Conservation (phyloP, 2,888 invertebrate species). For the Drosophila rellima region DNA sequence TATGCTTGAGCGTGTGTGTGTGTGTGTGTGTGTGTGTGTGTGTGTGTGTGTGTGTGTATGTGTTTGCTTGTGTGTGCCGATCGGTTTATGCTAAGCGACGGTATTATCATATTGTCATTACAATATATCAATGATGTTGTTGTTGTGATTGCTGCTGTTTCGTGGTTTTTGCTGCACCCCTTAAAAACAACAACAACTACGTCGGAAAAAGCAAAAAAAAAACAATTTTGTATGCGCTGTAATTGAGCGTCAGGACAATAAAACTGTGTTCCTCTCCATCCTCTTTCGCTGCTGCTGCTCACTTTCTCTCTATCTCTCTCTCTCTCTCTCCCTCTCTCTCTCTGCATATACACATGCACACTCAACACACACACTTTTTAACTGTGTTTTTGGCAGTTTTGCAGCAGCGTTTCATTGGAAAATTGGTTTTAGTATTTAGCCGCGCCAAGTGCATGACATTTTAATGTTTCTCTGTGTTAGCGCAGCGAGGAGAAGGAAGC, state of each 20-base stretch:
- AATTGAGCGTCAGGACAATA: conserved; percentile 57
- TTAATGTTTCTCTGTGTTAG: conserved; percentile 56
- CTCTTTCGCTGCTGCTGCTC: background rate
- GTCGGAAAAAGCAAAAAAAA: conserved; percentile 10
- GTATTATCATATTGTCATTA: conserved; percentile 50
- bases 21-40: background rate
- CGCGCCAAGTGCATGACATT: conserved; percentile 78
- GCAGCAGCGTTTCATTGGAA: conserved; percentile 45
- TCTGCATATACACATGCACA: background rate
- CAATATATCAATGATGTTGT: conserved; percentile 31
- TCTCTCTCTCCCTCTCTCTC: conserved; percentile 3
- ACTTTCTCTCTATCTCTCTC: conserved; percentile 1
- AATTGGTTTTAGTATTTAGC: conserved; percentile 69
- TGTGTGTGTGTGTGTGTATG: conserved; percentile 1
- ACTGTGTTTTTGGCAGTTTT: conserved; percentile 47
- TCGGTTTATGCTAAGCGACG: conserved; percentile 24
- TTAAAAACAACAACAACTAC: conserved; percentile 7
- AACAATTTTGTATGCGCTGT: conserved; percentile 40
- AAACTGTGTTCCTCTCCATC: conserved; percentile 30
- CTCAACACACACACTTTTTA: conserved; percentile 7
- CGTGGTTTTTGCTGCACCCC: conserved; percentile 20
- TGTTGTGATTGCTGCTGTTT: conserved; percentile 18
- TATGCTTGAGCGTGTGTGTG: no score
- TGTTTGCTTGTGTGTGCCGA: conserved; percentile 26
- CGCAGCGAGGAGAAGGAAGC: conserved; percentile 2